A percentile compares a stretch with the other conserved stretches of the same genome.
phyloP scores from a whole-genome alignment of 2,888 invertebrate genomes.

The Nymphalis polychloros region DNA sequence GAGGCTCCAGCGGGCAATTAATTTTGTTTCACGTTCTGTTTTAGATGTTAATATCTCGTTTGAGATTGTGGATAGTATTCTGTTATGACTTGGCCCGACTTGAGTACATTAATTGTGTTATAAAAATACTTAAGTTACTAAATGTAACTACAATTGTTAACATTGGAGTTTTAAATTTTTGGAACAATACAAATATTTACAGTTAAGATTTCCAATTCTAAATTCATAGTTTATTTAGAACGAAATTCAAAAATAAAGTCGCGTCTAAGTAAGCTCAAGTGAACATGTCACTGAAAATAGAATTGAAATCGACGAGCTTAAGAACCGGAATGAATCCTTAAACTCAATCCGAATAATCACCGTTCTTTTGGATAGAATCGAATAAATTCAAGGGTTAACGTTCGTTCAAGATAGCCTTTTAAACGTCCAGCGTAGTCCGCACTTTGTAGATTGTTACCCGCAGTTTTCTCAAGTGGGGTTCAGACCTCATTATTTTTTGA shows the following conservation, averaged over 20 bases:
- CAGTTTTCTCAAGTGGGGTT: slow-evolving; percentile 63
- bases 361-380: slow-evolving; percentile 19
- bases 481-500: slow-evolving; percentile 65
- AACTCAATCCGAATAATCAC: slow-evolving; percentile 22
- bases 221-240: neutral
- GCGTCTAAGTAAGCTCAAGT: neutral
- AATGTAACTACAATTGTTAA: no score
- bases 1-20: slow-evolving; percentile 40
- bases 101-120: neutral
- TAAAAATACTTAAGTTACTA: no score
- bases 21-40: slow-evolving; percentile 42
- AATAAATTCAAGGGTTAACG: slow-evolving; percentile 30
- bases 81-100: slow-evolving; percentile 23
- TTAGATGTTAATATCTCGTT: slow-evolving; percentile 38
- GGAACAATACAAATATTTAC: no score
- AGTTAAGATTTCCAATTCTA: no score
- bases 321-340: slow-evolving; percentile 14
- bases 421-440: slow-evolving; percentile 31
- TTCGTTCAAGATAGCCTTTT: slow-evolving; percentile 28
- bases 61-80: slow-evolving; percentile 30
- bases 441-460: slow-evolving; percentile 39
- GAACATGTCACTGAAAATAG: slow-evolving; percentile 3
- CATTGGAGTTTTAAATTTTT: no score
- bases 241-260: neutral
- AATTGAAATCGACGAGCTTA: slow-evolving; percentile 9